Conservation (phyloP, 2,797 vertebrate genomes). For the Enoplosus armatus region DNA sequence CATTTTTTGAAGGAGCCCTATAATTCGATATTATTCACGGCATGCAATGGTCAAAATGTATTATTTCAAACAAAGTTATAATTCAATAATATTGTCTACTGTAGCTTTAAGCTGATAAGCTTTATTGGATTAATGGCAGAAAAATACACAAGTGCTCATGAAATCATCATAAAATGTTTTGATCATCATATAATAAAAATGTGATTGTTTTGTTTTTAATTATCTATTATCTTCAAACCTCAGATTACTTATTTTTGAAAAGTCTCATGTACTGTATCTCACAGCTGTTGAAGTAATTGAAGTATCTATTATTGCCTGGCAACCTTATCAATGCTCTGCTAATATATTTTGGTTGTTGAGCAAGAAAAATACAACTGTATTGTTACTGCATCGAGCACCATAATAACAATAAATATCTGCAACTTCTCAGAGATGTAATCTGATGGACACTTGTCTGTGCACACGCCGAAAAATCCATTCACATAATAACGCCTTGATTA, state of each 20-base stretch:
- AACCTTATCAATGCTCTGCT: conserved; percentile 18
- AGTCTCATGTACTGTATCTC: background rate
- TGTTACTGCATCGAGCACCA: background rate
- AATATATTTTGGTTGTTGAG: background rate
- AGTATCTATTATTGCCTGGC: background rate
- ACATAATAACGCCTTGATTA: conserved; percentile 1
- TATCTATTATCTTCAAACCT: background rate
- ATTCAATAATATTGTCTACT: no score
- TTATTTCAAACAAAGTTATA: no score
- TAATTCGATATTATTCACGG: no score
- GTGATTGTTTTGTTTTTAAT: background rate
- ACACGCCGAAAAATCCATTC: conserved; percentile 6
- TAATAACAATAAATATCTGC: background rate
- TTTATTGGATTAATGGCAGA: background rate
- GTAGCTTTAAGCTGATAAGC: no score
- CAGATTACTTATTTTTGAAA: background rate
- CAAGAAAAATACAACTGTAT: background rate
- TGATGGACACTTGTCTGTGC: conserved; percentile 14
- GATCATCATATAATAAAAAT: background rate
- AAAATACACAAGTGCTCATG: background rate
- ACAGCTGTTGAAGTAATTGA: background rate
- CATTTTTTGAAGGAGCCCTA: no score
- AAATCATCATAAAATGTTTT: background rate
- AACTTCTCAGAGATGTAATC: conserved; percentile 19
- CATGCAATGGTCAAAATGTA: no score